Evolutionary conservation across 2,113 vertebrate species (phyloP), one percentile per base, ranked within the genome.

Genomic region (Laticauda colubrina): DNA sequence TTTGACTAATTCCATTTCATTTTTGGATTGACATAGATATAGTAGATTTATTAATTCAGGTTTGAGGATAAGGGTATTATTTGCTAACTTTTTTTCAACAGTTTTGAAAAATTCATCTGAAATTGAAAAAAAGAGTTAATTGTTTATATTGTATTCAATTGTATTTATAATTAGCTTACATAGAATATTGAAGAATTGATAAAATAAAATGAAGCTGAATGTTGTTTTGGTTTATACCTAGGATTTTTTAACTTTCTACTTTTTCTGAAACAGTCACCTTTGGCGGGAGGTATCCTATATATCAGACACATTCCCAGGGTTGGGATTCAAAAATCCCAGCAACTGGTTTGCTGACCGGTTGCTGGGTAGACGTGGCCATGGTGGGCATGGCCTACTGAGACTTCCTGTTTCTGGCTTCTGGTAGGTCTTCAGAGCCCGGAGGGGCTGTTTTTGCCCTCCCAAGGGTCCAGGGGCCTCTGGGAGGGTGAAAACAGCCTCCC

Each of bases 1-100:
- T 97, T 97, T 99, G 90, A 98, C 98, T 53, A 98, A 94, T 91
- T 97, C 96, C 96, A 99, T 93, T 57, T 99, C 98, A 0, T 98
- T 97, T 48, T 96, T 95, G 91, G 97, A 97, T 45, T 99, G 97
- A 95, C 99, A 99, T 75, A 99, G 92, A 97, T 99, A 98, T 55
- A 99, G 97, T 39, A 99, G 93, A 0, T 95, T 97, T 97, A 98
- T 98, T 92, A 99, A 95, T 57, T 99, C 98, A 15, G 98, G 97
- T 95, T 69, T 98, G 89, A 98, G 85, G 93, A 99, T 98, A 4
- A 98, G 93, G 81, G 96, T 96, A 20, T 98, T 98, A 91, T 96
- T 98, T 89, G 95, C 96, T 45, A 99, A 48, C 94, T 99, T 99
- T 90, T 98, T 95, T 94, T 97, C 96, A 85, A 99, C 96, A 24